A percentile compares a stretch with the other conserved stretches of the same genome.
Conservation (phyloP, 1,140 invertebrate genomes). For the Neotoxoptera formosana region DNA sequence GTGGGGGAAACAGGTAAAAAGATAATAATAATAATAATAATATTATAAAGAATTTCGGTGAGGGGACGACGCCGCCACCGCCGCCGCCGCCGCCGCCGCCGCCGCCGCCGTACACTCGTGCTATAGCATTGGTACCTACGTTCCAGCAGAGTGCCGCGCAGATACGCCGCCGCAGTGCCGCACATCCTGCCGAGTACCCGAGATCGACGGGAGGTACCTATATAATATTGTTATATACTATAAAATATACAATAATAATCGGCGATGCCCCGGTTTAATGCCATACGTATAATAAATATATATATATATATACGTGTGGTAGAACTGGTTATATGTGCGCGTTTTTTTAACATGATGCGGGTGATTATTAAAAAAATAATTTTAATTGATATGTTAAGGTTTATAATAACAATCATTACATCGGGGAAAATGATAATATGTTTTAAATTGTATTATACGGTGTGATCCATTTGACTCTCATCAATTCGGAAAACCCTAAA, state of each 20-base stretch:
- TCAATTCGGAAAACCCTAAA: too few species aligned
- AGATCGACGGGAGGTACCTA: background rate
- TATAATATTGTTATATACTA: background rate
- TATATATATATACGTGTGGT: background rate
- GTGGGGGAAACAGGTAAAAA: constrained; percentile 32
- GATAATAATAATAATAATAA: background rate
- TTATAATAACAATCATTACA: background rate
- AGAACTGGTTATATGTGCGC: background rate
- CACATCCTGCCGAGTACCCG: background rate
- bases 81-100: too few species aligned
- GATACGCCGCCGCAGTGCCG: background rate
- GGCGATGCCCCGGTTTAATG: background rate
- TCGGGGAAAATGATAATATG: background rate
- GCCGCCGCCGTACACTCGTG: too few species aligned
- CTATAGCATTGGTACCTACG: background rate
- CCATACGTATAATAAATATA: background rate
- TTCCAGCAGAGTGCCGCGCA: background rate
- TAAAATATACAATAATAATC: constrained; percentile 11
- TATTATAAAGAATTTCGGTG: constrained; percentile 39
- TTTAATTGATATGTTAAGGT: background rate
- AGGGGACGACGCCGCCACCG: background rate
- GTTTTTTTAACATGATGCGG: background rate
- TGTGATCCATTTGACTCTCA: too few species aligned
- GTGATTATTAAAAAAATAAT: constrained; percentile 1
- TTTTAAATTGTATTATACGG: background rate